These are phyloP conservation scores for Sesia bembeciformis DNA, from an alignment of 2,888 invertebrate genomes.

Conservation along the genomic window DNA sequence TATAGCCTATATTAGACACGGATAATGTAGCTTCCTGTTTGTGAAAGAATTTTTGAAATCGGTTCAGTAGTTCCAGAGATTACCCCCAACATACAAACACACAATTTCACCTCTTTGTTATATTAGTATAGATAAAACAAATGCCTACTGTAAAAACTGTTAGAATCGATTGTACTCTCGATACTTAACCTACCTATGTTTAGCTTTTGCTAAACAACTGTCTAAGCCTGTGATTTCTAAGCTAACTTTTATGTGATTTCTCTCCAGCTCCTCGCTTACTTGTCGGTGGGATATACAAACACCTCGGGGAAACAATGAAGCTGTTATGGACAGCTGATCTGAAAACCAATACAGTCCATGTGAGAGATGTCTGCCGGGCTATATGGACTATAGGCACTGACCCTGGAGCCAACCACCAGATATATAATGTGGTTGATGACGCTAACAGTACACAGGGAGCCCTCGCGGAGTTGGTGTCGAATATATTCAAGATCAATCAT, in stretches of 20 bases:
- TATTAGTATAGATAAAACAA: too few species aligned
- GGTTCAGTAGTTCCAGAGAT: too few species aligned
- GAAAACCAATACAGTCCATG: conserved; percentile 91
- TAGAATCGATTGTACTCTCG: too few species aligned
- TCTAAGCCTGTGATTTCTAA: too few species aligned
- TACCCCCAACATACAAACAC: too few species aligned
- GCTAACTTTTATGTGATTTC: not conserved
- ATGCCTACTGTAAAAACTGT: too few species aligned
- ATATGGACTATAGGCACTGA: conserved; percentile 81
- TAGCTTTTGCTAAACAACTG: too few species aligned
- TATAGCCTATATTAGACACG: too few species aligned
- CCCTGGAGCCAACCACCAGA: conserved; percentile 72
- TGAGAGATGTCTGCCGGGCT: conserved; percentile 87
- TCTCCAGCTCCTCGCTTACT: conserved; percentile 85
- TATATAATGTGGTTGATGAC: conserved; percentile 89
- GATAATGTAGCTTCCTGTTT: too few species aligned
- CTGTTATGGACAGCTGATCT: conserved; percentile 90
- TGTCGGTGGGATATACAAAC: conserved; percentile 91
- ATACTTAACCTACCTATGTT: too few species aligned
- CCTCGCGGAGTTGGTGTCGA: conserved; percentile 84
- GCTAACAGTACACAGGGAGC: conserved; percentile 89
- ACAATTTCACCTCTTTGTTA: too few species aligned
- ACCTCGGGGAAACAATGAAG: conserved; percentile 92
- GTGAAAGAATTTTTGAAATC: too few species aligned
- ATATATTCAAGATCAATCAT: conserved; percentile 88